Evolutionary conservation across 1,140 invertebrate species (phyloP), one percentile per base, ranked within the genome.

Genomic region (Cherax destructor): DNA sequence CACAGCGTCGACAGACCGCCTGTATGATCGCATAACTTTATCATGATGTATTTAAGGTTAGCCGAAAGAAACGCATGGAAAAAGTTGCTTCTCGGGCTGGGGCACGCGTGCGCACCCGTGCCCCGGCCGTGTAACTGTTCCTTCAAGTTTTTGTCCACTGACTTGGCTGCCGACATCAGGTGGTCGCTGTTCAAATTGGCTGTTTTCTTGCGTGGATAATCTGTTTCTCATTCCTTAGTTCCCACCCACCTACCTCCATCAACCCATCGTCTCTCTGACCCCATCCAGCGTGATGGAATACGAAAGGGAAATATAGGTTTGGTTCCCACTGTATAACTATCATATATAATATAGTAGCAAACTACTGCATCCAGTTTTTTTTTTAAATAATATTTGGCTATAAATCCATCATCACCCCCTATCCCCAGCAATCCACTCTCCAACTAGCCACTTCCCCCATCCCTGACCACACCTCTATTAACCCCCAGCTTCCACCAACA

Each of bases 31-130:
- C 88, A 91, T 91, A 91, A 86, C 69, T 86, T 91, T 91, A 78
- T 83, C 88, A 91, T 91, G 83, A 91, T 91, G 77, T 91, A 91
- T 91, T 91, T 85, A 80, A 78, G 81, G 74, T 69, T 84, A 83
- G 86, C 83, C 83, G 79, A 76, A 91, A 80, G 88, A 91, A 91
- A 79, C 65, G 76, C 65, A 21, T 30, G 52, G 83, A 83, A 85
- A 78, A 84, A 90, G 80, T 76, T 69, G 72, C 69, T 59, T 72
- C 50, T 30, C 81, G n/a, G 88, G 77, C 47, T 21, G 4, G 24
- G 52, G 52, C 52, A 79, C 88, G 88, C 88, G 88, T 91, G 88
- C 74, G 76, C 49, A 41, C 61, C 80, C 65, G 52, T n/a, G 56
- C 88, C 78, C 69, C 50, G 69, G 21, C n/a, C 74, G 30, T 56